These are phyloP conservation scores for Diaprepes abbreviatus DNA, from an alignment of 2,888 invertebrate genomes.

Conservation along the genomic window DNA sequence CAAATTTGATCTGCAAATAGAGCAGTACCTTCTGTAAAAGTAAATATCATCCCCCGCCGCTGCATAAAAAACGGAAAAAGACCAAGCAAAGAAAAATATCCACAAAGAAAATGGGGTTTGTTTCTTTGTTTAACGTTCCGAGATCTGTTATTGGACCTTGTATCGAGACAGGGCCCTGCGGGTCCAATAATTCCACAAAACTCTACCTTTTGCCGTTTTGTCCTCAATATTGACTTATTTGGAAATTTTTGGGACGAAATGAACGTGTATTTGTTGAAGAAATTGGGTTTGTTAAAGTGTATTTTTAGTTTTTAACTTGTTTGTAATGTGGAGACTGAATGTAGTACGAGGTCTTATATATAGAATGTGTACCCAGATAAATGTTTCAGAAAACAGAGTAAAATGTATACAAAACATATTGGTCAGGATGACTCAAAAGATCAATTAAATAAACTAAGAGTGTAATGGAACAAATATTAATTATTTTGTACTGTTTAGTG, in stretches of 20 bases:
- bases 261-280: conserved; percentile 17
- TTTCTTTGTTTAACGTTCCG: conserved; percentile 41
- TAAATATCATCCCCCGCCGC: neutral
- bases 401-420: no score
- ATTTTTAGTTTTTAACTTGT: conserved; percentile 19
- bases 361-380: no score
- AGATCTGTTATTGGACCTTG: conserved; percentile 38
- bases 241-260: conserved; percentile 23
- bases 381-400: no score
- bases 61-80: conserved; percentile 17
- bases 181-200: conserved; percentile 44
- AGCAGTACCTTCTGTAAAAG: no score
- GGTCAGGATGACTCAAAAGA: no score
- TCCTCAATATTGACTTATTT: conserved; percentile 42
- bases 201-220: conserved; percentile 33
- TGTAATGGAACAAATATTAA: no score
- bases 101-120: conserved; percentile 37
- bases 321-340: neutral
- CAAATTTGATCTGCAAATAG: no score
- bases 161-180: conserved; percentile 35
- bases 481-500: no score
- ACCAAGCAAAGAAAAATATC: conserved; percentile 33
- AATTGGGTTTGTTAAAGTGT: conserved; percentile 1
- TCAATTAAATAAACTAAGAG: no score
- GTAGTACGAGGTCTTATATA: no score